These are phyloP conservation scores for Heliangelus exortis DNA, from an alignment of 2,797 vertebrate genomes.

Conservation along the genomic window DNA sequence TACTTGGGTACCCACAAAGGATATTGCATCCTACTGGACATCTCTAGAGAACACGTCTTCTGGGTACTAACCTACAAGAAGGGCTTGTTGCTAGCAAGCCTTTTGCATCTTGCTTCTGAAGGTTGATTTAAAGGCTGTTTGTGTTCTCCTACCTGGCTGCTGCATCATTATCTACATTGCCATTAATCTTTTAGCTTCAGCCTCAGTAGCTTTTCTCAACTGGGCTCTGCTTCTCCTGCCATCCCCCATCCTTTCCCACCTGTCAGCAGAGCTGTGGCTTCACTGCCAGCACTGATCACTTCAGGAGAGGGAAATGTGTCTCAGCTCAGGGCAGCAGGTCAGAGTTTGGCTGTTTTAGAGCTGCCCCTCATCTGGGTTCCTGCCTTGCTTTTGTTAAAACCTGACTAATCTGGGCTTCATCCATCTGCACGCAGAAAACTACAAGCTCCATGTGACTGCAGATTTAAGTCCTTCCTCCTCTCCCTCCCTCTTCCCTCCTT, in stretches of 20 bases:
- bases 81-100: background rate
- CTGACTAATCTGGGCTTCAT: slow-evolving; percentile 10
- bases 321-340: fast-evolving
- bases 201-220: background rate
- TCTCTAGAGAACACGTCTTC: background rate
- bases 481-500: background rate
- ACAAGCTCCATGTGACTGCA: fast-evolving
- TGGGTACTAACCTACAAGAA: background rate
- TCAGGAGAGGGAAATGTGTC: background rate
- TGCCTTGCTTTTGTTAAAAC: background rate
- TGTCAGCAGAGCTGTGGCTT: background rate
- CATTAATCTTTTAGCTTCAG: background rate
- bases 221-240: fast-evolving
- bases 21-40: background rate
- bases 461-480: background rate
- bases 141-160: fast-evolving
- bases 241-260: background rate
- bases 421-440: background rate
- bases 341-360: background rate
- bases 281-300: fast-evolving
- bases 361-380: background rate
- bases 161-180: background rate
- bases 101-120: background rate
- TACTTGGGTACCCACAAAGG: fast-evolving
- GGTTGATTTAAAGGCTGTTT: background rate